Base-by-base conservation (phyloP, 2,797 vertebrate species). In the Leptoclinus maculatus region DNA sequence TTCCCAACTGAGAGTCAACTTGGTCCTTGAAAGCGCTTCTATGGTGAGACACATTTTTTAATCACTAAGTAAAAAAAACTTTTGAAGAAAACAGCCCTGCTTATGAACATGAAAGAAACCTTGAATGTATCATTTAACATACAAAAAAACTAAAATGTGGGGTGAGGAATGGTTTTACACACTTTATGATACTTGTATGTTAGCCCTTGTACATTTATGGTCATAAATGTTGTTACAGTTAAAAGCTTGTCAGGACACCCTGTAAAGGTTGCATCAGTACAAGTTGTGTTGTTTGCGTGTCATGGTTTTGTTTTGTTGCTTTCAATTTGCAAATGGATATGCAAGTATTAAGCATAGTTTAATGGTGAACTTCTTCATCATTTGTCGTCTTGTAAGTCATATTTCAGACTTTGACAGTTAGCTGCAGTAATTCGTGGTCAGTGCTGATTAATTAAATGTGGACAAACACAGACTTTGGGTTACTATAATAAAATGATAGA, bases 11-110 rank as follows among this genome's bases (percentile, higher is more conserved):
- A 81, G 29, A 64, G 9, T 69, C 38, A 72, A 5, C 60, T 11
- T 38, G 39, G n/a, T 58, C 27, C 21, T 39, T 78, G 53, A 60
- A 64, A 71, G 41, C 2, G 14, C 64, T 47, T 69, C 67, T 71
- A 36, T 47, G 92, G 91, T 91, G 90, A 89, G 91, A 72, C 3
- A 38, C 12, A 16, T 21, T 66, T 66, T 76, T 9, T 32, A 43
- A 12, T 43, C 59, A 56, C 21, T 63, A 43, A 0, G 38, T 29
- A n/a, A 59, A 39, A 59, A 10, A 3, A 25, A 29, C 8, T 3
- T 27, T 25, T 54, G n/a, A 6, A 41, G 21, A 65, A 34, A 66
- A 1, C 32, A 17, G 7, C 1, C 13, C 4, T 19, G 39, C 23
- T 45, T 21, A 45, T 58, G 3, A 59, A 32, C 56, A 14, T 39